Conservation (phyloP, 1,140 invertebrate genomes). For the Helicorthomorpha holstii region DNA sequence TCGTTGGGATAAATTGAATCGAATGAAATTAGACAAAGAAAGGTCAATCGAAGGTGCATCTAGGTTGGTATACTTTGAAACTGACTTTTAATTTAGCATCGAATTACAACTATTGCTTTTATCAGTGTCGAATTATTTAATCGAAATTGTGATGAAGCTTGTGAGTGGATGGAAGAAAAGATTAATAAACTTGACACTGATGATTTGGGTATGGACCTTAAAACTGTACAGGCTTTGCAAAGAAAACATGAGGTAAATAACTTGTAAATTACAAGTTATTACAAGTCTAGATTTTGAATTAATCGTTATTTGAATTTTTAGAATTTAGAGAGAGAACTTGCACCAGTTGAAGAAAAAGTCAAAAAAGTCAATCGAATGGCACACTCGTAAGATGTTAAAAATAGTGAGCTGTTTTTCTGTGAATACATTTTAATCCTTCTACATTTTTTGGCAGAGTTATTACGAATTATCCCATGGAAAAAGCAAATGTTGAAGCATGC, state of each 20-base stretch:
- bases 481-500: conserved; percentile 59
- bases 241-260: conserved; percentile 43
- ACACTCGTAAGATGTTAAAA: conserved; percentile 40
- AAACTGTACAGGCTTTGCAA: conserved; percentile 78
- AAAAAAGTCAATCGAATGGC: conserved; percentile 60
- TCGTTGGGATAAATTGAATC: conserved; percentile 66
- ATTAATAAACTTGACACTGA: conserved; percentile 51
- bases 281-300: too few relatives aligned
- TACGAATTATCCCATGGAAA: conserved; percentile 76
- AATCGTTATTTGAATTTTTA: conserved; percentile 25
- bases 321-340: conserved; percentile 72
- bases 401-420: neutral
- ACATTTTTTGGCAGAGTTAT: too few relatives aligned
- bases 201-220: conserved; percentile 62
- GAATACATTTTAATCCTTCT: neutral
- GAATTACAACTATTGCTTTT: conserved; percentile 5
- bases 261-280: neutral
- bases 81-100: neutral
- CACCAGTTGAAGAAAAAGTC: conserved; percentile 78
- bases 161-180: conserved; percentile 89
- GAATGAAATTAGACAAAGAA: conserved; percentile 75
- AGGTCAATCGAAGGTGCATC: conserved; percentile 78
- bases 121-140: conserved; percentile 82
- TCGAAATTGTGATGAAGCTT: conserved; percentile 77
- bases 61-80: conserved; percentile 29